Base-by-base conservation (phyloP, 2,113 vertebrate species). In the Buteo buteo region DNA sequence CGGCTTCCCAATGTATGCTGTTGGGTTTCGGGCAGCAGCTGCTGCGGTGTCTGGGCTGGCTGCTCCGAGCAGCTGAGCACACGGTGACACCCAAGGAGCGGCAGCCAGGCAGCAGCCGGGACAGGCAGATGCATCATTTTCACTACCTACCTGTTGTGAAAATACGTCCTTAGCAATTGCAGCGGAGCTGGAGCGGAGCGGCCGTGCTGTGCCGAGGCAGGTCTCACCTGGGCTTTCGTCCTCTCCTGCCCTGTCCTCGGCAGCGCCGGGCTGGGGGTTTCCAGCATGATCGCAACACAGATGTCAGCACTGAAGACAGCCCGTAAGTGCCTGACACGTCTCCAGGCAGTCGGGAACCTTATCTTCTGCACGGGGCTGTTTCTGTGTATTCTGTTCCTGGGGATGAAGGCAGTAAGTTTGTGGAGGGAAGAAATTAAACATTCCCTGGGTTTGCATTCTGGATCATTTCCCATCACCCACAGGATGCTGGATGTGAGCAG, bases 1-100 rank as follows among this genome's bases (percentile, higher is more conserved):
- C 1, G 13, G 65, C n/a, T 19, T 29, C 21, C 32, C 34, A 9
- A 1, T 2, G 34, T 0, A 1, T 1, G 42, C 44, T 13, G 7
- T 11, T 19, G 67, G 45, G 9, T 62, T 44, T 14, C 7, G 3
- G 81, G 67, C n/a, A 32, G 55, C 36, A 29, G 55, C 36, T 29
- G 45, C 44, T 14, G 24, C 7, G 6, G 81, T 5, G 26, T 4
- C 69, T 8, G 82, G 32, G 38, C 58, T 26, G 15, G 47, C 58
- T 36, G 69, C 82, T 44, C 12, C 1, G 9, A 44, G 55, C 34
- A 12, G 64, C 65, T 8, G 54, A 62, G 85, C 38, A 2, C 32
- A 4, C 3, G 6, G 28, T 28, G 55, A 6, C 7, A 4, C 32
- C 67, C 24, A 4, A 2, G 13, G 21, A 40, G 55, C 28, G 4